Percentiles rank a stretch among this genome's conserved stretches.
Evolutionary conservation across 2,888 invertebrate genomes (phyloP).

Genomic region (Andrena bucephala): DNA sequence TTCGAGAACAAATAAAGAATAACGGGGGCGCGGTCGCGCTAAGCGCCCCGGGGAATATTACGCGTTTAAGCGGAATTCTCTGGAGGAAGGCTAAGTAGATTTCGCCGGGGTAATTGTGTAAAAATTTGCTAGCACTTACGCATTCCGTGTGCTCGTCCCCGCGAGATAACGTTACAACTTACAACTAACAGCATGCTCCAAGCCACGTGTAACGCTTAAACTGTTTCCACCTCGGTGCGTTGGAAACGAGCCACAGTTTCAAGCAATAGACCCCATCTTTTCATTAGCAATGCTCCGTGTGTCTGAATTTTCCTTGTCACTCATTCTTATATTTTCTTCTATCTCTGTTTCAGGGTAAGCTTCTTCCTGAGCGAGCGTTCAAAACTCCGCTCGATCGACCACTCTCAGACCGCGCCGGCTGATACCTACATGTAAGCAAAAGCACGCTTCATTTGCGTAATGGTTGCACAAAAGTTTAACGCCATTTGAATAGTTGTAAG

Average conservation of each 20-base stretch:
- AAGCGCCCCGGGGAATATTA: not conserved
- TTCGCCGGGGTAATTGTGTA: slow-evolving; percentile 36
- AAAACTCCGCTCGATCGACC: not conserved
- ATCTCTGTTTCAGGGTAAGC: slow-evolving; percentile 59
- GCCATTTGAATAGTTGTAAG: not conserved
- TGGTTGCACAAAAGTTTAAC: not conserved
- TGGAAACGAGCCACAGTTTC: slow-evolving; percentile 39
- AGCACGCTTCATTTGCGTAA: not conserved
- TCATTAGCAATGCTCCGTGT: not conserved
- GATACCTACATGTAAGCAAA: slow-evolving; percentile 19
- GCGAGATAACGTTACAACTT: slow-evolving; percentile 13
- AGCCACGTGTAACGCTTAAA: slow-evolving; percentile 26
- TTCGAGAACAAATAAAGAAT: slow-evolving; percentile 33
- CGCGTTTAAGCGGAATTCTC: slow-evolving; percentile 26
- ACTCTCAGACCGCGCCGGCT: not conserved
- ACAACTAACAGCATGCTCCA: not conserved
- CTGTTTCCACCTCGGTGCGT: slow-evolving; percentile 36
- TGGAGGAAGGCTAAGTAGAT: slow-evolving; percentile 28
- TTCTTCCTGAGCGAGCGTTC: too few species aligned
- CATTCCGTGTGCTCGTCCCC: slow-evolving; percentile 15
- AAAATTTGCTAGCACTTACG: slow-evolving; percentile 42
- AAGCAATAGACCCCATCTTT: not conserved
- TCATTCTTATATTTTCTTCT: not conserved
- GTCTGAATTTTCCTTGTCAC: not conserved
- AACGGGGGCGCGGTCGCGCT: not conserved